Percentiles rank a stretch among this genome's conserved stretches.
Evolutionary conservation across 2,113 vertebrate genomes (phyloP).

Genomic region (Tyrannus savana): DNA sequence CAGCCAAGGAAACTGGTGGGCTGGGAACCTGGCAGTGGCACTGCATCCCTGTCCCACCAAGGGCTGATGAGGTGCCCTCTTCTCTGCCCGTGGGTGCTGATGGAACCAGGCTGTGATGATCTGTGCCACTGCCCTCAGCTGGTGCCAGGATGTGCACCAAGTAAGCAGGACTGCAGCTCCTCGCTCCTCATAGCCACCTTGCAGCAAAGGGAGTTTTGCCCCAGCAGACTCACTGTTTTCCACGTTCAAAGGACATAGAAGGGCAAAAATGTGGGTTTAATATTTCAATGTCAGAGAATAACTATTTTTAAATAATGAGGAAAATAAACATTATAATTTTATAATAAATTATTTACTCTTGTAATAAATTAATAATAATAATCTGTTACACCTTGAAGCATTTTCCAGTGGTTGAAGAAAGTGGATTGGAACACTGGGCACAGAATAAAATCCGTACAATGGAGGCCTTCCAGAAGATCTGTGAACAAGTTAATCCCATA

Average conservation of each 20-base stretch:
- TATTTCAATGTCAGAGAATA: background rate
- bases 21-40: background rate
- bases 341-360: background rate
- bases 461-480: background rate
- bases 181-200: background rate
- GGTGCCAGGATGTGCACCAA: rapidly evolving
- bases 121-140: background rate
- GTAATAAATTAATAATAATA: background rate
- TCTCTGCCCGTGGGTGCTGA: background rate
- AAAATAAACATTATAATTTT: background rate
- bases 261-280: background rate
- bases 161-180: background rate
- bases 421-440: background rate
- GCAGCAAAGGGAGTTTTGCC: rapidly evolving
- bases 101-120: rapidly evolving
- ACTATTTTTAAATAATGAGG: background rate
- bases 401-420: background rate
- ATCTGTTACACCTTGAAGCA: background rate
- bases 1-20: background rate
- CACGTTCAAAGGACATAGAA: background rate
- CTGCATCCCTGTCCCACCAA: background rate
- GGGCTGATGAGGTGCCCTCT: background rate
- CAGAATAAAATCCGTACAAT: background rate
- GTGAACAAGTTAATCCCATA: background rate
- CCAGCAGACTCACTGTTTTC: background rate